phyloP scores from a whole-genome alignment of 2,113 vertebrate species.

The Callipepla californica region DNA sequence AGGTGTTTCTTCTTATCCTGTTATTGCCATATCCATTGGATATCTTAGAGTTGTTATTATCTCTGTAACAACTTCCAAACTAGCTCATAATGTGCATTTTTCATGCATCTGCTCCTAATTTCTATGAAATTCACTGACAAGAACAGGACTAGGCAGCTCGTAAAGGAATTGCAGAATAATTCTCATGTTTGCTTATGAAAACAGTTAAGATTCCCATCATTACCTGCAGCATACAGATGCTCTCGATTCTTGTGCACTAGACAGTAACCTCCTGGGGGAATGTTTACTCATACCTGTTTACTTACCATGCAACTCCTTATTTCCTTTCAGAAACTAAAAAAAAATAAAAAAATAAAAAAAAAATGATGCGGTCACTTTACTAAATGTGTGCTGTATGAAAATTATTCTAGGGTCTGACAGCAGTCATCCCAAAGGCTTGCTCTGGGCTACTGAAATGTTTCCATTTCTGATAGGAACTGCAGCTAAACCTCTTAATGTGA shows the following conservation, averaged over 20 bases:
- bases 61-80: background rate
- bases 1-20: background rate
- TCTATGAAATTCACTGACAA: background rate
- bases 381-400: background rate
- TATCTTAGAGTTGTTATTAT: background rate
- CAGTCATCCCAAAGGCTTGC: background rate
- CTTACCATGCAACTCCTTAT: background rate
- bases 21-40: background rate
- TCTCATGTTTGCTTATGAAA: background rate
- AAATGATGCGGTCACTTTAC: background rate
- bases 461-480: background rate
- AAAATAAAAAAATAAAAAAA: background rate
- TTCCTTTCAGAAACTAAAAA: background rate
- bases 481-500: constrained; percentile 13
- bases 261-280: background rate
- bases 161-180: background rate
- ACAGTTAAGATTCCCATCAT: background rate
- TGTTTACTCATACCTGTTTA: background rate
- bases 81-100: background rate
- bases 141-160: background rate
- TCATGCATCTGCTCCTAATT: background rate
- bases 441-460: background rate
- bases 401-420: background rate
- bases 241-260: background rate
- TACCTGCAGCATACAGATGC: background rate